phyloP scores from a whole-genome alignment of 2,113 vertebrate species.

The Neogale vison region DNA sequence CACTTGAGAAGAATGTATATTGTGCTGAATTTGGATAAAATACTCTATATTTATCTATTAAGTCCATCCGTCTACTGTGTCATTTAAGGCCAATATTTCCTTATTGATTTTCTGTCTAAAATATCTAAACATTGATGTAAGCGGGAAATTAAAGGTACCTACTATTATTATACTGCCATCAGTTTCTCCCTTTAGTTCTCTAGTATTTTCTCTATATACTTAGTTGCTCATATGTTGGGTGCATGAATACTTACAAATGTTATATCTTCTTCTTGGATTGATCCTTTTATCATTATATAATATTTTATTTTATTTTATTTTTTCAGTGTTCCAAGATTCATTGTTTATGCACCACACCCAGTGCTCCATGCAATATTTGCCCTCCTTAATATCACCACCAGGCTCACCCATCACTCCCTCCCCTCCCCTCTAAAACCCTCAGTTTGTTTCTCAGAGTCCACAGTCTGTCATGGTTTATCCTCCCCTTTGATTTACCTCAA shows the following conservation, averaged over 20 bases:
- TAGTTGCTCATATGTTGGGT: background rate
- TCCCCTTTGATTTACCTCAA: too few species aligned
- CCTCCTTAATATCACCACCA: too few species aligned
- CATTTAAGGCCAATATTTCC: background rate
- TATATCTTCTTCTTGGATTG: background rate
- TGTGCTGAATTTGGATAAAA: background rate
- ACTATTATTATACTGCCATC: background rate
- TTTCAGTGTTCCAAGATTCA: too few species aligned
- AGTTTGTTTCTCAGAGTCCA: too few species aligned
- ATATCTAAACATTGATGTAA: background rate
- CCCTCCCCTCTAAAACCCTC: too few species aligned
- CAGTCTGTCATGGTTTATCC: too few species aligned
- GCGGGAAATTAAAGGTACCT: background rate
- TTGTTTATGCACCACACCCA: too few species aligned
- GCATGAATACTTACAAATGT: background rate
- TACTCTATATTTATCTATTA: background rate
- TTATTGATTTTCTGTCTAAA: background rate
- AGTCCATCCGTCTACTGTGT: background rate
- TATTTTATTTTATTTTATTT: background rate
- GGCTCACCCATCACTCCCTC: too few species aligned
- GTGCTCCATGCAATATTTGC: too few species aligned
- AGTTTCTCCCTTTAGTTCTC: background rate
- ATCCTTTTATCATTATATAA: background rate
- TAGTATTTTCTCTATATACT: background rate
- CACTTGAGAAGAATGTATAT: background rate